phyloP scores from a whole-genome alignment of 2,113 vertebrate genomes.

The Urocynchramus pylzowi region DNA sequence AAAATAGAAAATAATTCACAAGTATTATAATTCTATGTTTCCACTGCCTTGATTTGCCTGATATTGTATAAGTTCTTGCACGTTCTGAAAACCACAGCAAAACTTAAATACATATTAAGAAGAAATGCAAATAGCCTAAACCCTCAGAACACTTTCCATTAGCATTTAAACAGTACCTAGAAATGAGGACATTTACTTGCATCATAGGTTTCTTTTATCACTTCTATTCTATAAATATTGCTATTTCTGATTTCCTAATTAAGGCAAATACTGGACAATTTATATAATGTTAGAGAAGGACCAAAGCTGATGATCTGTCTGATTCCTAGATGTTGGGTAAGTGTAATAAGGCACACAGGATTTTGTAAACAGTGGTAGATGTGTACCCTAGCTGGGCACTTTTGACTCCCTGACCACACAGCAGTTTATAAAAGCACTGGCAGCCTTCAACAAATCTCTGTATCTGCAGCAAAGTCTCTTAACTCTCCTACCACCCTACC shows the following conservation, averaged over 20 bases:
- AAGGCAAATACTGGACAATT: background rate
- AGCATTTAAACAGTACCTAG: background rate
- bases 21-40: background rate
- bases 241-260: background rate
- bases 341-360: background rate
- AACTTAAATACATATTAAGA: background rate
- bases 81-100: background rate
- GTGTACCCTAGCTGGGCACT: background rate
- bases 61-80: background rate
- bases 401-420: background rate
- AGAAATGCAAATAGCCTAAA: background rate
- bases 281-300: background rate
- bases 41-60: background rate
- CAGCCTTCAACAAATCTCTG: background rate
- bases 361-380: background rate
- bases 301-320: background rate
- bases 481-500: background rate
- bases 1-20: background rate
- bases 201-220: background rate
- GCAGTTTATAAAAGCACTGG: background rate
- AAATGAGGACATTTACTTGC: background rate
- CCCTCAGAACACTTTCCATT: background rate
- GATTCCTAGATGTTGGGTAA: background rate
- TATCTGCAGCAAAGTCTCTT: background rate
- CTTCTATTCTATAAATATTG: background rate